Conservation (phyloP, 2,888 invertebrate species). For the Sturmia bella region DNA sequence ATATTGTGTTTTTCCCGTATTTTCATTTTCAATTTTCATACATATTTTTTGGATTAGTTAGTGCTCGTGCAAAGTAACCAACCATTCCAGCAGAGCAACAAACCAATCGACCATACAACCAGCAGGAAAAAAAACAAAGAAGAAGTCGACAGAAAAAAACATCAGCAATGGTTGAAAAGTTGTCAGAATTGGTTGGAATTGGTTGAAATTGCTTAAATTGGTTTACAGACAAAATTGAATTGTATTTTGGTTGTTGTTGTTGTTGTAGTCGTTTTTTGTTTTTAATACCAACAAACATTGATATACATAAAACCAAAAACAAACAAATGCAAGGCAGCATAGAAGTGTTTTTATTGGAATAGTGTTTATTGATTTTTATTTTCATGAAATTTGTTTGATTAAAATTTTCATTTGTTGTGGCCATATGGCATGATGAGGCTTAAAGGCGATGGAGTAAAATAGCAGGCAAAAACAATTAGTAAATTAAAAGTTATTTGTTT, state of each 20-base stretch:
- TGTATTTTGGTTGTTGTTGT: conserved; percentile 64
- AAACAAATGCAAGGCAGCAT: conserved; percentile 21
- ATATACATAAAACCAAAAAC: conserved; percentile 4
- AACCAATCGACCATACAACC: conserved; percentile 58
- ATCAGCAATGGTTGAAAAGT: conserved; percentile 54
- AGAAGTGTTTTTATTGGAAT: conserved; percentile 19
- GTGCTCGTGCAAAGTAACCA: conserved; percentile 36
- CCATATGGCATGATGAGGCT: conserved; percentile 5
- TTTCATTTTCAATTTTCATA: conserved; percentile 20
- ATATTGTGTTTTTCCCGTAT: conserved; percentile 49
- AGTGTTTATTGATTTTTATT: conserved; percentile 62
- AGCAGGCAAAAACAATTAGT: background rate
- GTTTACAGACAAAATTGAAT: conserved; percentile 66
- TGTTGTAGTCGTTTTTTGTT: too few relatives aligned
- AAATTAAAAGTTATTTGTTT: conserved; percentile 44
- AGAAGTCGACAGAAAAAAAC: too few relatives aligned
- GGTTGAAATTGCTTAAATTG: conserved; percentile 67
- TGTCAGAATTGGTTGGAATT: conserved; percentile 59
- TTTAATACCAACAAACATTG: conserved; percentile 44
- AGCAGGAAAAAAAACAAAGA: too few relatives aligned
- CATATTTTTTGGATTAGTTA: background rate
- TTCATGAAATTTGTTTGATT: conserved; percentile 56
- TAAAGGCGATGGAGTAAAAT: background rate
- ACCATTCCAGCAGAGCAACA: conserved; percentile 42
- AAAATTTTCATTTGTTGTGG: conserved; percentile 54